Conservation (phyloP, 2,888 invertebrate species). For the Ptychoptera contaminata region DNA sequence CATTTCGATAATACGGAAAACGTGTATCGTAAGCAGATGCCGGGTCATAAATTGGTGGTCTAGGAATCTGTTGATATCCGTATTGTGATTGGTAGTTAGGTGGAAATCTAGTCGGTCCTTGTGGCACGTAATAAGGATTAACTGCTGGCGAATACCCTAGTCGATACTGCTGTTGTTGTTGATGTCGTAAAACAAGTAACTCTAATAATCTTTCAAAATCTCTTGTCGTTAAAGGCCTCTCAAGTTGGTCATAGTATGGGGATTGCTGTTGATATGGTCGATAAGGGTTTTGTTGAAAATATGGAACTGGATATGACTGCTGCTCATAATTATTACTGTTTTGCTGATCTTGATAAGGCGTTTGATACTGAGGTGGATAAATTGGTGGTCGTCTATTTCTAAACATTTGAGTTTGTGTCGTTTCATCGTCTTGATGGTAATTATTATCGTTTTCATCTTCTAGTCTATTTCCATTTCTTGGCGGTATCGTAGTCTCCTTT, state of each 20-base stretch:
- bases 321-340: constrained; percentile 14
- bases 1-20: constrained; percentile 6
- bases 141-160: constrained; percentile 27
- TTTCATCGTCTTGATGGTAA: too few relatives aligned
- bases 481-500: constrained; percentile 16
- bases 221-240: constrained; percentile 52
- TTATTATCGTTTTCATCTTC: too few relatives aligned
- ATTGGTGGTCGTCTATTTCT: constrained; percentile 5
- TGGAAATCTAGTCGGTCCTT: neutral
- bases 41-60: constrained; percentile 9
- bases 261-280: constrained; percentile 30
- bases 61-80: constrained; percentile 8
- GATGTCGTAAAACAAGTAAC: constrained; percentile 47
- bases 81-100: constrained; percentile 2
- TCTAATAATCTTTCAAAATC: constrained; percentile 53
- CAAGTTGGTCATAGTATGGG: constrained; percentile 39
- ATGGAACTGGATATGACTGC: constrained; percentile 18
- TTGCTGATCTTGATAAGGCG: constrained; percentile 18
- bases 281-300: constrained; percentile 16
- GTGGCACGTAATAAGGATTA: constrained; percentile 6
- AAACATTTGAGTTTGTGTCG: too few relatives aligned
- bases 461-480: neutral
- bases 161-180: constrained; percentile 33
- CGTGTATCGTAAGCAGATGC: constrained; percentile 5
- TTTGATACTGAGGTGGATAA: constrained; percentile 14